Evolutionary conservation across 2,113 vertebrate species (phyloP).

Genomic region (Serinus canaria): DNA sequence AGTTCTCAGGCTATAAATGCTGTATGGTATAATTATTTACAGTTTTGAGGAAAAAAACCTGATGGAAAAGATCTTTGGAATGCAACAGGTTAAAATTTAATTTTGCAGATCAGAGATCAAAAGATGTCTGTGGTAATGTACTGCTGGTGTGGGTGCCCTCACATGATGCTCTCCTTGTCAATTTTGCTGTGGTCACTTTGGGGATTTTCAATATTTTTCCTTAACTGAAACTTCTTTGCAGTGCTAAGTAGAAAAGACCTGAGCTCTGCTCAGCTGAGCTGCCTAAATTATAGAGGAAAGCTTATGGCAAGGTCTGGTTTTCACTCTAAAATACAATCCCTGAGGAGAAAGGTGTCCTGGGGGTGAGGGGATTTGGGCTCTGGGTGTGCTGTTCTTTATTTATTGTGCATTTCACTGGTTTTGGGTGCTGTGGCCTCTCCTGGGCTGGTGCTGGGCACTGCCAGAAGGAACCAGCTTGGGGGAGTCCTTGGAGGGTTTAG

Average conservation of each 20-base stretch:
- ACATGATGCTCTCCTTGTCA: not conserved
- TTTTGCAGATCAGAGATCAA: not conserved
- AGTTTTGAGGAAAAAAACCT: not conserved
- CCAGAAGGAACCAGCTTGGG: not conserved
- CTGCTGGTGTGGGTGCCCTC: not conserved
- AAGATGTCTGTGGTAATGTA: not conserved
- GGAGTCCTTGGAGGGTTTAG: not conserved
- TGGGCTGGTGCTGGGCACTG: not conserved
- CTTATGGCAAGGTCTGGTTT: not conserved
- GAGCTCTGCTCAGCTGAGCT: not conserved
- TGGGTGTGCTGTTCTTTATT: not conserved
- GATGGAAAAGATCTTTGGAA: not conserved
- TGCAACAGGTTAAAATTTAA: not conserved
- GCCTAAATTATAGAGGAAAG: not conserved
- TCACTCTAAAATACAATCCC: not conserved
- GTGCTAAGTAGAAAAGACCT: not conserved
- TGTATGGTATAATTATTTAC: not conserved
- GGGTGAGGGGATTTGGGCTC: not conserved
- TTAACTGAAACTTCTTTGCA: not conserved
- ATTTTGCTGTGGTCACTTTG: not conserved
- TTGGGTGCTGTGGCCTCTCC: not conserved
- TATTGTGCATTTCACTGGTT: not conserved
- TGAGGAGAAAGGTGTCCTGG: not conserved
- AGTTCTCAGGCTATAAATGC: not conserved
- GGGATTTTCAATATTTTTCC: not conserved